Percentiles rank a stretch among this genome's conserved stretches.
phyloP scores from a whole-genome alignment of 2,797 vertebrate species.

The Esox lucius region DNA sequence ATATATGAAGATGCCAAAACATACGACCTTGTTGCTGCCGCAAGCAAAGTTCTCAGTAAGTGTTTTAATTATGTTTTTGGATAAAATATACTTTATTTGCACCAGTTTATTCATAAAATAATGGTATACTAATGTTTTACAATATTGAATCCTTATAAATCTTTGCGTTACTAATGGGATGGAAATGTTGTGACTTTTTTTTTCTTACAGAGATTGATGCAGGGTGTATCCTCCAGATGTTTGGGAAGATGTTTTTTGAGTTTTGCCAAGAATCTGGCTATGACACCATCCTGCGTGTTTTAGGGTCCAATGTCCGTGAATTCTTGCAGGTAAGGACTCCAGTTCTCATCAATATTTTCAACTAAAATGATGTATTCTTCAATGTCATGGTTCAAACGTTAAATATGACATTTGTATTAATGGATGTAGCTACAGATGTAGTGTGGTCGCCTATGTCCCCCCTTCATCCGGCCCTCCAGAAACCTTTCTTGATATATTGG shows the following conservation, averaged over 20 bases:
- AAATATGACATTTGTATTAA: not conserved
- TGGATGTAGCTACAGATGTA: not conserved
- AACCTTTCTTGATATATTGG: no score
- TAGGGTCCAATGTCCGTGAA: constrained; percentile 97
- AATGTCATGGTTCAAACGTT: not conserved
- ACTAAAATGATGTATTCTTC: not conserved
- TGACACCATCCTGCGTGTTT: constrained; percentile 93
- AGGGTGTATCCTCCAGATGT: constrained; percentile 96
- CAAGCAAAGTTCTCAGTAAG: constrained; percentile 99
- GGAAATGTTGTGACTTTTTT: not conserved
- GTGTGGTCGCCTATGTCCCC: no score
- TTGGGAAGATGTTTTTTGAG: constrained; percentile 99
- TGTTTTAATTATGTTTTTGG: constrained; percentile 29
- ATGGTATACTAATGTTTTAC: not conserved
- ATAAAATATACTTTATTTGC: not conserved
- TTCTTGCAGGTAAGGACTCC: constrained; percentile 89
- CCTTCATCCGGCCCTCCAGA: not conserved
- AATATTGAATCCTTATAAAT: not conserved
- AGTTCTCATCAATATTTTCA: not conserved
- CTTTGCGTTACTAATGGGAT: not conserved
- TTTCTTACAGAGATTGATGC: constrained; percentile 89
- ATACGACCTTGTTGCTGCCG: constrained; percentile 94
- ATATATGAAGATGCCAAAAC: constrained; percentile 99
- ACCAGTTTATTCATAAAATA: not conserved
- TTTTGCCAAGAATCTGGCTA: constrained; percentile 99